Evolutionary conservation across 2,113 vertebrate species (phyloP).

Genomic region (Apodemus sylvaticus): DNA sequence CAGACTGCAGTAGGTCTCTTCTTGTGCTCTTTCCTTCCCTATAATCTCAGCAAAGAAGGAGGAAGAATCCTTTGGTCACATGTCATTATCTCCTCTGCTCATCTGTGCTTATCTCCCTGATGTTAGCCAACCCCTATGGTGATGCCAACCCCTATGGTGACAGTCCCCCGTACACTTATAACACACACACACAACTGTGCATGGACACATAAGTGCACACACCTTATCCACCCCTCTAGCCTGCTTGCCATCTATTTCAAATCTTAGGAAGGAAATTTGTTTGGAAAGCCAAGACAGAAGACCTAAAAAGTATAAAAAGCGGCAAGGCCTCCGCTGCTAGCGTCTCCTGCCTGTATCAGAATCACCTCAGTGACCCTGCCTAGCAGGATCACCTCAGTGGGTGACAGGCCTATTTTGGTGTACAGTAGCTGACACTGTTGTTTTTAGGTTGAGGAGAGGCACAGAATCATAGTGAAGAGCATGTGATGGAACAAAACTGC

Average conservation of each 20-base stretch:
- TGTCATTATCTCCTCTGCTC: background rate
- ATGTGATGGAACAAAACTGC: background rate
- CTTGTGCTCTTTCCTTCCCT: background rate
- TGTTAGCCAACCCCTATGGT: background rate
- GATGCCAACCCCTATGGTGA: background rate
- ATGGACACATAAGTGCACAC: background rate
- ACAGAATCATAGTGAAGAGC: background rate
- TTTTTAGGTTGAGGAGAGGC: background rate
- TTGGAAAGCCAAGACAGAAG: background rate
- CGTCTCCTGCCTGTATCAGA: background rate
- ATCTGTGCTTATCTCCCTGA: background rate
- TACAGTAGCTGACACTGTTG: background rate
- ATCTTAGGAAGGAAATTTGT: background rate
- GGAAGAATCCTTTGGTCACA: background rate
- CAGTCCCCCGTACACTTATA: background rate
- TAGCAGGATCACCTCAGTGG: background rate
- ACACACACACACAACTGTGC: background rate
- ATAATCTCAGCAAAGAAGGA: background rate
- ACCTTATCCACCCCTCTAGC: background rate
- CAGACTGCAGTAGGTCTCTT: background rate
- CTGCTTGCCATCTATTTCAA: background rate
- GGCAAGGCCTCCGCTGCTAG: background rate
- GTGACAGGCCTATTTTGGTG: background rate
- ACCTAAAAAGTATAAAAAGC: background rate
- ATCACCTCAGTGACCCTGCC: too few species aligned